Conservation (phyloP, 2,888 invertebrate species). For the Bhutanitis thaidina region DNA sequence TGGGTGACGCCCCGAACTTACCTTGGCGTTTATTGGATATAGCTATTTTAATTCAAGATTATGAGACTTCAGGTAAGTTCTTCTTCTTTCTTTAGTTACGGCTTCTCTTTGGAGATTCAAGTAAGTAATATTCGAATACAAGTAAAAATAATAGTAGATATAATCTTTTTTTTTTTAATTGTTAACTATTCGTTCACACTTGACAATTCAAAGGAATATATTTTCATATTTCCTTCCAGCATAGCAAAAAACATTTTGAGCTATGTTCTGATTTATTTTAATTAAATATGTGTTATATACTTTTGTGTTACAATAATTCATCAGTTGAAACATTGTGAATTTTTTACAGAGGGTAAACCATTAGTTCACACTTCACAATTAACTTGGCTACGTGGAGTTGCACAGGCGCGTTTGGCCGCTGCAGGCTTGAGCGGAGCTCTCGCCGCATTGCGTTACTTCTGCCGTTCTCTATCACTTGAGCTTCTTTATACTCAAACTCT, state of each 20-base stretch:
- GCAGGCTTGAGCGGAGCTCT: slow-evolving; percentile 87
- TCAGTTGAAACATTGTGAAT: too few species aligned
- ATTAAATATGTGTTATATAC: too few species aligned
- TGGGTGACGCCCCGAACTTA: slow-evolving; percentile 95
- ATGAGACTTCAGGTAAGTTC: slow-evolving; percentile 91
- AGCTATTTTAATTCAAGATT: slow-evolving; percentile 97
- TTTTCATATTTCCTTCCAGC: too few species aligned
- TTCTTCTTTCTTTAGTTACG: neutral
- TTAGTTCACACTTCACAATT: slow-evolving; percentile 96
- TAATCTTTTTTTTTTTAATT: too few species aligned
- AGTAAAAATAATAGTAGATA: too few species aligned
- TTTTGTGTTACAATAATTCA: too few species aligned
- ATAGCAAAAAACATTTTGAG: too few species aligned
- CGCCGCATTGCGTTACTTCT: slow-evolving; percentile 90
- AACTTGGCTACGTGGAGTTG: slow-evolving; percentile 95
- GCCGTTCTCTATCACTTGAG: slow-evolving; percentile 96
- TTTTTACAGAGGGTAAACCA: slow-evolving; percentile 90
- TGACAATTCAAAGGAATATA: too few species aligned
- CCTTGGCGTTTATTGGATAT: slow-evolving; percentile 98
- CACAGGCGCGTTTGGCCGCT: slow-evolving; percentile 91
- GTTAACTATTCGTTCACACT: too few species aligned
- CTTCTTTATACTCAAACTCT: slow-evolving; percentile 93
- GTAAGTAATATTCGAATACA: too few species aligned
- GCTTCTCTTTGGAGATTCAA: too few species aligned
- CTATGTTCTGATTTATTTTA: too few species aligned